Evolutionary conservation across 2,888 invertebrate species (phyloP).

Genomic region (Calameuta pallipes): DNA sequence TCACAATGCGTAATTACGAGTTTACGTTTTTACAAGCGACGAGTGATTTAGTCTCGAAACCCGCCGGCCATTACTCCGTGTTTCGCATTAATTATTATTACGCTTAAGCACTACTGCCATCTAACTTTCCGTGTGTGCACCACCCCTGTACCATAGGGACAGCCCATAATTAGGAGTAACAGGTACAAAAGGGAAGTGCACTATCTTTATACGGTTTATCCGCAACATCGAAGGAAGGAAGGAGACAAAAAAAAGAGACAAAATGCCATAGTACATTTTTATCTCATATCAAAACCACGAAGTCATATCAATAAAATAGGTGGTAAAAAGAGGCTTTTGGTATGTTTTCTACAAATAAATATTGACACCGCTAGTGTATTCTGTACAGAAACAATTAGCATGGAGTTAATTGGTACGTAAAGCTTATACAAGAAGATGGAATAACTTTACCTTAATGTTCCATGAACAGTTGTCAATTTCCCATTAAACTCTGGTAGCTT

Average conservation of each 20-base stretch:
- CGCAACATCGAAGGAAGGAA: neutral
- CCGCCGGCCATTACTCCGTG: constrained; percentile 9
- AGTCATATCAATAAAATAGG: neutral
- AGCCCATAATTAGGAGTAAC: neutral
- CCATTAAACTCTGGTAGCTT: neutral
- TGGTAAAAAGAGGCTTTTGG: neutral
- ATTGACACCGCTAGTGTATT: neutral
- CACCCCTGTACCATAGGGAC: neutral
- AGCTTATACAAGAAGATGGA: neutral
- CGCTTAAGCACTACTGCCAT: constrained; percentile 4
- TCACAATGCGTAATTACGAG: constrained; percentile 17
- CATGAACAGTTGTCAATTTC: neutral
- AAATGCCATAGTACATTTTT: neutral
- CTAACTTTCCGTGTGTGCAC: neutral
- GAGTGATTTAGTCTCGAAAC: constrained; percentile 12
- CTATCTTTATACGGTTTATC: neutral
- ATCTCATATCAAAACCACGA: neutral
- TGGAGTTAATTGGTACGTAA: neutral
- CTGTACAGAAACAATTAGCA: neutral
- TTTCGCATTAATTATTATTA: constrained; percentile 17
- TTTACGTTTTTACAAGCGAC: constrained; percentile 14
- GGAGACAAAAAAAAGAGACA: neutral
- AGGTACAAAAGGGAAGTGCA: neutral
- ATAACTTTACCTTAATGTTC: neutral
- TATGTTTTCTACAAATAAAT: neutral